A percentile compares a stretch with the other conserved stretches of the same genome.
These are phyloP conservation scores for Cheilinus undulatus DNA, from an alignment of 2,113 vertebrate species.

Conservation along the genomic window DNA sequence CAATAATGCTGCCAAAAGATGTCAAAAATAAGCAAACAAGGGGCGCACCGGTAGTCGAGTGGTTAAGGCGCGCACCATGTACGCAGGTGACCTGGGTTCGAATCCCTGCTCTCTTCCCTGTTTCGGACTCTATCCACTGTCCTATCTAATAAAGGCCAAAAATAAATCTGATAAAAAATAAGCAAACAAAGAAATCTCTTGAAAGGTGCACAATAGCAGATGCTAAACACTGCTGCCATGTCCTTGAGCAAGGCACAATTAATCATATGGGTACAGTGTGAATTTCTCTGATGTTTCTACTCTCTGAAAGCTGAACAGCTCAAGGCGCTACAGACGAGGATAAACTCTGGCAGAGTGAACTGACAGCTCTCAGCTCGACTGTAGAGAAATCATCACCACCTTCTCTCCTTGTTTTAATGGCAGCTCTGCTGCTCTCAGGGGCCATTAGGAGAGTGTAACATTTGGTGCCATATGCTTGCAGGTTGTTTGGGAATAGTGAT, in stretches of 20 bases:
- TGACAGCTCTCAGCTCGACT: slow-evolving; percentile 48
- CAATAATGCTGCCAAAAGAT: no score
- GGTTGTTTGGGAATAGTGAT: slow-evolving; percentile 82
- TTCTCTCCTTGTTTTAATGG: slow-evolving; percentile 46
- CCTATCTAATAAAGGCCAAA: no score
- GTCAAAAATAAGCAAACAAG: no score
- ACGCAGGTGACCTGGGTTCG: no score
- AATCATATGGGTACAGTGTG: slow-evolving; percentile 33
- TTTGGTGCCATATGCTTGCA: slow-evolving; percentile 86
- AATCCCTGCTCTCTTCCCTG: no score
- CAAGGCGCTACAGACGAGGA: slow-evolving; percentile 25
- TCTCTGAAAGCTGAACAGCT: slow-evolving; percentile 42
- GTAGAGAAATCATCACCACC: slow-evolving; percentile 35
- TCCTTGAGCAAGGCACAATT: slow-evolving; percentile 70
- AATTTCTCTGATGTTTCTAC: slow-evolving; percentile 17
- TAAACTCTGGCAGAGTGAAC: slow-evolving; percentile 44
- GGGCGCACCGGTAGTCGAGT: no score
- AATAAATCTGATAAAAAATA: not conserved
- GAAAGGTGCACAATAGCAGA: slow-evolving; percentile 18
- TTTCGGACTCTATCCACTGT: no score
- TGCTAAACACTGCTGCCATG: slow-evolving; percentile 38
- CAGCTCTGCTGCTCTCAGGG: slow-evolving; percentile 75
- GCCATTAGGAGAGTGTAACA: slow-evolving; percentile 83
- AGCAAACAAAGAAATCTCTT: not conserved
- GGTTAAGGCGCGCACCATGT: no score